Percentiles rank a stretch among this genome's conserved stretches.
These are phyloP conservation scores for Phoxinus phoxinus DNA, from an alignment of 2,113 vertebrate species.

Conservation along the genomic window DNA sequence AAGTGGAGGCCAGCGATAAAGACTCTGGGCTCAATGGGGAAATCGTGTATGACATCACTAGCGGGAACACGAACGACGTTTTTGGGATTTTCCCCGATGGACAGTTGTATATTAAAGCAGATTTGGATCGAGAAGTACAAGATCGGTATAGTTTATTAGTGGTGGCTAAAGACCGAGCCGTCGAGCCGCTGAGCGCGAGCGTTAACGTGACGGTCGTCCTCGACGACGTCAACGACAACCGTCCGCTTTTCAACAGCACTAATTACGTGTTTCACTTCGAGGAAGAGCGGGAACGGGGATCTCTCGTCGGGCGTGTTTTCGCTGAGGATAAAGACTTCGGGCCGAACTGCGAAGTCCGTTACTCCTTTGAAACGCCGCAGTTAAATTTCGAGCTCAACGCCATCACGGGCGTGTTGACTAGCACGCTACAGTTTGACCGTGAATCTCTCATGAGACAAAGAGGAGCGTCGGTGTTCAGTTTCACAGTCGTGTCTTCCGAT, in stretches of 20 bases:
- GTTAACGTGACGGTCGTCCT: slow-evolving; percentile 92
- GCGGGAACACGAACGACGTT: slow-evolving; percentile 87
- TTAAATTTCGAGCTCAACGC: slow-evolving; percentile 91
- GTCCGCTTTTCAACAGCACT: slow-evolving; percentile 95
- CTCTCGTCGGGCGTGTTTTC: slow-evolving; percentile 85
- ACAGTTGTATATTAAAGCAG: slow-evolving; percentile 93
- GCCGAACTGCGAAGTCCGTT: slow-evolving; percentile 90
- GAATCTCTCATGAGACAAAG: slow-evolving; percentile 91
- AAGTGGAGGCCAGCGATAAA: slow-evolving; percentile 91
- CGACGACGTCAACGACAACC: slow-evolving; percentile 96
- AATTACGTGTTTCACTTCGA: slow-evolving; percentile 95
- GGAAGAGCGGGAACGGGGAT: slow-evolving; percentile 90
- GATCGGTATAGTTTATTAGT: slow-evolving; percentile 88
- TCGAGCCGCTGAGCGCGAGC: slow-evolving; percentile 88
- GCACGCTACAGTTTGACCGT: slow-evolving; percentile 88
- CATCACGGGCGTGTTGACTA: slow-evolving; percentile 87
- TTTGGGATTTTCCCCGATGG: slow-evolving; percentile 98
- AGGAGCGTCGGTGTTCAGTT: slow-evolving; percentile 89
- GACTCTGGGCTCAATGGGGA: slow-evolving; percentile 94
- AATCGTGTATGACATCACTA: slow-evolving; percentile 88
- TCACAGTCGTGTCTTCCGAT: slow-evolving; percentile 87
- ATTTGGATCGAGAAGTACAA: slow-evolving; percentile 94
- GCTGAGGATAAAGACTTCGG: slow-evolving; percentile 94
- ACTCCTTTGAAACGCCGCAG: slow-evolving; percentile 88
- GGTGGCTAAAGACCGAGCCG: slow-evolving; percentile 88